Evolutionary conservation across 2,888 invertebrate species (phyloP).

Genomic region (Eupithecia subfuscata): DNA sequence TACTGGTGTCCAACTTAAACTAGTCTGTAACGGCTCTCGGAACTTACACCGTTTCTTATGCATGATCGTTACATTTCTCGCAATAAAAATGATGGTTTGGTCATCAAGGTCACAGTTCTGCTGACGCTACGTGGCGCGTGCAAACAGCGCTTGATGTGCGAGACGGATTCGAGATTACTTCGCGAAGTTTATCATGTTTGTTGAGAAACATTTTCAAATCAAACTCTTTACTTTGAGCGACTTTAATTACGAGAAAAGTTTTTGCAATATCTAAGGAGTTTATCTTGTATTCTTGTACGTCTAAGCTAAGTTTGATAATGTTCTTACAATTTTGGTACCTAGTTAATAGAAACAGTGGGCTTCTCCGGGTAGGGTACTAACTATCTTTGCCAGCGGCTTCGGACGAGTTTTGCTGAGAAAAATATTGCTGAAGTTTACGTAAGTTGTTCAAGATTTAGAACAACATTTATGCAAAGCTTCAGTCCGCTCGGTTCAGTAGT

Average conservation of each 20-base stretch:
- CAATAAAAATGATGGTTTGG: neutral
- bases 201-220: slow-evolving; percentile 7
- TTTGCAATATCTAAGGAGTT: neutral
- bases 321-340: neutral
- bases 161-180: slow-evolving; percentile 10
- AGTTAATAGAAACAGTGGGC: neutral
- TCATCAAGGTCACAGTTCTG: neutral
- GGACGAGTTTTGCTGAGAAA: too few species aligned
- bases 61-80: too few species aligned
- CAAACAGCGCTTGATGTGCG: slow-evolving; percentile 5
- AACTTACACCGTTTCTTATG: too few species aligned
- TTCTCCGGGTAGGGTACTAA: neutral
- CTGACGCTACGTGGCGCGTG: neutral
- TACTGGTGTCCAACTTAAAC: too few species aligned
- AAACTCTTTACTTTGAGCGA: slow-evolving; percentile 8
- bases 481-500: neutral
- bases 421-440: too few species aligned
- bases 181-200: slow-evolving; percentile 8
- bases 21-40: too few species aligned
- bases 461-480: neutral
- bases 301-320: neutral
- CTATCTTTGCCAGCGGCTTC: too few species aligned
- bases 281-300: neutral
- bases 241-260: slow-evolving; percentile 7
- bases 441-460: neutral